Percentiles rank a stretch among this genome's conserved stretches.
Conservation (phyloP, 2,113 vertebrate genomes). For the Oryzias curvinotus region DNA sequence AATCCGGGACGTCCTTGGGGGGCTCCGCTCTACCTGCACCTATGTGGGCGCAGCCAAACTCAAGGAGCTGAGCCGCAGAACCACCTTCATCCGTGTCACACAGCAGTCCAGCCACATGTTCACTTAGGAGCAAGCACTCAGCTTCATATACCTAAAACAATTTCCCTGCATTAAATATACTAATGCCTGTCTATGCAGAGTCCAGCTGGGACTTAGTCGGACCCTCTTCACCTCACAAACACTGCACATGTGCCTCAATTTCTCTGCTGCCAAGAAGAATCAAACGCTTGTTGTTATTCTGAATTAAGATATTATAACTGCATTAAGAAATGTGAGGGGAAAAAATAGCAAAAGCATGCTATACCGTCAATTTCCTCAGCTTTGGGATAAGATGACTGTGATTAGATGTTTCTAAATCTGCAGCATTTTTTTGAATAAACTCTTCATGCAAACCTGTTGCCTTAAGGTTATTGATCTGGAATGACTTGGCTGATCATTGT, state of each 20-base stretch:
- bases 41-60: slow-evolving; percentile 97
- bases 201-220: slow-evolving; percentile 8
- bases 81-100: slow-evolving; percentile 96
- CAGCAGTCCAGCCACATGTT: slow-evolving; percentile 94
- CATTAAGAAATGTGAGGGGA: too few relatives aligned
- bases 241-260: slow-evolving; percentile 46
- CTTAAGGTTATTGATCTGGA: too few relatives aligned
- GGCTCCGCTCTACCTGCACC: slow-evolving; percentile 95
- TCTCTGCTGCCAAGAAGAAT: slow-evolving; percentile 24
- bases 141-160: too few relatives aligned
- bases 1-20: slow-evolving; percentile 90
- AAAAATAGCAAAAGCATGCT: too few relatives aligned
- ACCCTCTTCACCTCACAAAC: not conserved
- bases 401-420: too few relatives aligned
- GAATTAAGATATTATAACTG: too few relatives aligned
- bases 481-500: slow-evolving; percentile 20
- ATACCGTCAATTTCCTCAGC: too few relatives aligned
- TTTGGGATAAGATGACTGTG: too few relatives aligned
- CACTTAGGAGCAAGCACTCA: slow-evolving; percentile 59
- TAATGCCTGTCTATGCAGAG: slow-evolving; percentile 12
- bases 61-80: slow-evolving; percentile 93
- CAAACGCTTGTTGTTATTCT: slow-evolving; percentile 17
- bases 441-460: too few relatives aligned
- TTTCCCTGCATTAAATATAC: not conserved
- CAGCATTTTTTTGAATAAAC: too few relatives aligned